Percentiles rank a stretch among this genome's conserved stretches.
Conservation (phyloP, 1,140 invertebrate genomes). For the Magallana angulata region DNA sequence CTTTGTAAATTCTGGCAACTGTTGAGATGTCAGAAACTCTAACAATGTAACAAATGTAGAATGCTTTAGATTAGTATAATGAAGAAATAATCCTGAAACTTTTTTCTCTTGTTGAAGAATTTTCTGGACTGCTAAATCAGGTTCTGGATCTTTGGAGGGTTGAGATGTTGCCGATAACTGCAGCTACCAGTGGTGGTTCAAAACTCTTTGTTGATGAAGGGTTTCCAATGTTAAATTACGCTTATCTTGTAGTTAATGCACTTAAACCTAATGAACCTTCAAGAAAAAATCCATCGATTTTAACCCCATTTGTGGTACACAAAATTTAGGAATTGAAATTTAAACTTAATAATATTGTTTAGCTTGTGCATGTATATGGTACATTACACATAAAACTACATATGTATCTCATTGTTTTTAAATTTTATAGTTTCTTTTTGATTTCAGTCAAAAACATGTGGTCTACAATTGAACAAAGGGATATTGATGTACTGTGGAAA, state of each 20-base stretch:
- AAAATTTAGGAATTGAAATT: background rate
- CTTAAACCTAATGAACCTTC: background rate
- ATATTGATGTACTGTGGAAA: background rate
- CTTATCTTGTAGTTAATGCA: background rate
- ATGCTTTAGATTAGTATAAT: slow-evolving; percentile 4
- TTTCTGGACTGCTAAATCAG: background rate
- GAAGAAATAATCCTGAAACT: background rate
- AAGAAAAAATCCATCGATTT: background rate
- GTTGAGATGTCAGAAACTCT: slow-evolving; percentile 18
- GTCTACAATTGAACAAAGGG: background rate
- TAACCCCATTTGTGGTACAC: background rate
- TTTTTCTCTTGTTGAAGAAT: slow-evolving; percentile 20
- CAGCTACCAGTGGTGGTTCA: background rate
- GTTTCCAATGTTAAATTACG: background rate
- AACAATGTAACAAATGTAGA: slow-evolving; percentile 13
- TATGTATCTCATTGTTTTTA: background rate
- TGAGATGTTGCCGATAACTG: background rate
- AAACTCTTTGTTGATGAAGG: background rate
- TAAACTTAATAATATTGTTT: background rate
- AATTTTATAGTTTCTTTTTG: background rate
- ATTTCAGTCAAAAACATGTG: background rate
- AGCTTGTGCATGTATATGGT: background rate
- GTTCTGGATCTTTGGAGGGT: background rate
- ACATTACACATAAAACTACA: background rate
- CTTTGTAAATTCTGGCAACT: background rate